Percentiles rank a stretch among this genome's conserved stretches.
Evolutionary conservation across 2,113 vertebrate species (phyloP).

Genomic region (Geococcyx californianus): DNA sequence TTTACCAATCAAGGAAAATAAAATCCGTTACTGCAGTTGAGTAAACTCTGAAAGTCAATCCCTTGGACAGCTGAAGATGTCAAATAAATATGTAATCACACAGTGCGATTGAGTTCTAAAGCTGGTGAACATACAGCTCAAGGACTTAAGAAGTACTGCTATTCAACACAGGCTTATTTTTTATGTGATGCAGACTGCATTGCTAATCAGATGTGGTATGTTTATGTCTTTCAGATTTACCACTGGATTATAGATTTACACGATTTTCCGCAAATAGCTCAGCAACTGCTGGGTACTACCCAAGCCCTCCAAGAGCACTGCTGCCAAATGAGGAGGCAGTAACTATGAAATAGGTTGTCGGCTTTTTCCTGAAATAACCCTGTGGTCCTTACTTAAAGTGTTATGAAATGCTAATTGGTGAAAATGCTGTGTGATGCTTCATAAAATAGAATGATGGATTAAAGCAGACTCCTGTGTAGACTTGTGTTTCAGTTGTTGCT

Average conservation of each 20-base stretch:
- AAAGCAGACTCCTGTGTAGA: conserved; percentile 40
- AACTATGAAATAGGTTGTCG: conserved; percentile 37
- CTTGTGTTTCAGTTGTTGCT: conserved; percentile 25
- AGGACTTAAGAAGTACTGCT: conserved; percentile 32
- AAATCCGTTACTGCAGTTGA: background rate
- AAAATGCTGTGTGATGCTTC: conserved; percentile 57
- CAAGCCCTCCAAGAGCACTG: conserved; percentile 85
- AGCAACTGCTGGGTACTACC: conserved; percentile 89
- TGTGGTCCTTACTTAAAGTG: conserved; percentile 34
- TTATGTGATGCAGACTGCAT: background rate
- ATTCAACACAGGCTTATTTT: conserved; percentile 20
- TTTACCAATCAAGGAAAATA: background rate
- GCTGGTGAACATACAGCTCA: conserved; percentile 28
- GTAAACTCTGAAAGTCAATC: background rate
- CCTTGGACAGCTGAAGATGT: conserved; percentile 12
- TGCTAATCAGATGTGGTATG: conserved; percentile 53
- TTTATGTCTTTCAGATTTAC: conserved; percentile 83
- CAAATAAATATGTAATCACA: conserved; percentile 24
- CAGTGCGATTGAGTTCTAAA: conserved; percentile 37
- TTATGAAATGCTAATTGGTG: conserved; percentile 37
- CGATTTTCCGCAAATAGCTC: conserved; percentile 87
- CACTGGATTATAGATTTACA: conserved; percentile 92
- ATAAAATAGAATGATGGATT: conserved; percentile 54
- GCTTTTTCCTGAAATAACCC: conserved; percentile 11
- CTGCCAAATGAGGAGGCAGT: conserved; percentile 75